Evolutionary conservation across 2,113 vertebrate genomes (phyloP), one percentile per base, ranked within the genome.

Genomic region (Riparia riparia): DNA sequence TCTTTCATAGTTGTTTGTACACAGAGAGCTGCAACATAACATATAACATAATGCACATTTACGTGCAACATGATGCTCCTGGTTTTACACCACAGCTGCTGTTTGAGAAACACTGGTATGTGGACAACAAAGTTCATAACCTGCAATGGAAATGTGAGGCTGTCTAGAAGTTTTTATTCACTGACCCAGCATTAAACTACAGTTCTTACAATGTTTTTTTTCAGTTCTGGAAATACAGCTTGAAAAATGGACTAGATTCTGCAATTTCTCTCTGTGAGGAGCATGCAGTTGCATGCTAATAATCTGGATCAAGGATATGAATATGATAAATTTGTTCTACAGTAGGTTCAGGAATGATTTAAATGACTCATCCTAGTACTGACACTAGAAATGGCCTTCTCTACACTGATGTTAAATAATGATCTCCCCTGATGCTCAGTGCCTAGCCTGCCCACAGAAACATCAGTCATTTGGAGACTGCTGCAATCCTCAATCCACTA

Each of bases 401-500:
- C 45, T 57, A 41, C 32, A 44, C 26, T 66, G 58, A 58, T 86
- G 69, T 81, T 65, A 91, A 91, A 54, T 85, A 90, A 87, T 66
- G 82, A 93, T 88, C 54, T 94, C 81, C 87, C 74, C 84, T 69
- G 90, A 51, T 90, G 73, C 39, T 91, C 53, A 57, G 49, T 84
- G 84, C 81, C 73, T 93, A 82, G 34, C 70, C 63, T 93, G 45
- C 65, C 57, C 81, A 72, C 58, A 54, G 86, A 90, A 89, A 82
- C 53, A 82, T 73, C 87, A 90, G 74, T 80, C 82, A 42, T 87
- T 88, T 95, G 87, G 63, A 93, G 57, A 11, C 74, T 77, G 50
- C 18, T 80, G 61, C 50, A 88, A 54, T 77, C 76, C 70, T 84
- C 73, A 79, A 53, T 85, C 85, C 90, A 73, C 70, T 82, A 73